A percentile compares a stretch with the other conserved stretches of the same genome.
phyloP scores from a whole-genome alignment of 2,888 invertebrate species.

The Ichneumoninae sp. region DNA sequence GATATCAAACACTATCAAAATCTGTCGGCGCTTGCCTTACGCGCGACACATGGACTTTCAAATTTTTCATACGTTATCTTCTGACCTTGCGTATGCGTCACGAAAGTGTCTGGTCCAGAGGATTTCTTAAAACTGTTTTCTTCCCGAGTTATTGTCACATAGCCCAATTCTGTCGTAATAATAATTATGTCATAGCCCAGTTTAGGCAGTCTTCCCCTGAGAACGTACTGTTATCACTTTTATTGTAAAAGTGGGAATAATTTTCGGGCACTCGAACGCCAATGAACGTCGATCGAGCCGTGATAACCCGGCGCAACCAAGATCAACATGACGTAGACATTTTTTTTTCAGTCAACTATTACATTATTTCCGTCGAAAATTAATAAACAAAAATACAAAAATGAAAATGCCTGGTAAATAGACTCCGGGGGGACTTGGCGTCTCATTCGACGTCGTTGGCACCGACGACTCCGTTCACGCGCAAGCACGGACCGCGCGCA shows the following conservation, averaged over 20 bases:
- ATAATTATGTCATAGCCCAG: not conserved
- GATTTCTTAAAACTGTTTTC: not conserved
- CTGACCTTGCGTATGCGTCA: not conserved
- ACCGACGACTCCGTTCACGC: conserved; percentile 1
- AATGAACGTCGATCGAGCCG: not conserved
- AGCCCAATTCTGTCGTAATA: too few species aligned
- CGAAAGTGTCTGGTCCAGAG: not conserved
- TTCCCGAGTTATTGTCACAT: not conserved
- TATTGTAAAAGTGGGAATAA: not conserved
- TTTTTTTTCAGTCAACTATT: not conserved
- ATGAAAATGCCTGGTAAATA: not conserved
- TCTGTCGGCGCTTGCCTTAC: too few species aligned
- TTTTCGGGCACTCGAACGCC: not conserved
- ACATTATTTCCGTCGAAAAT: conserved; percentile 17
- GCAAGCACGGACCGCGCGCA: conserved; percentile 6
- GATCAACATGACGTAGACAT: not conserved
- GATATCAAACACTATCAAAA: not conserved
- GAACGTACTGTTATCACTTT: not conserved
- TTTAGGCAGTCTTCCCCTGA: not conserved
- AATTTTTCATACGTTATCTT: too few species aligned
- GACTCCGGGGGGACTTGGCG: not conserved
- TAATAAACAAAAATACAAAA: conserved; percentile 16
- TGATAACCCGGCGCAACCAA: not conserved
- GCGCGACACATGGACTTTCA: too few species aligned
- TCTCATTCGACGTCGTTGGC: not conserved